A percentile compares a stretch with the other conserved stretches of the same genome.
These are phyloP conservation scores for Botia kubotai DNA, from an alignment of 2,797 vertebrate species.

Conservation along the genomic window DNA sequence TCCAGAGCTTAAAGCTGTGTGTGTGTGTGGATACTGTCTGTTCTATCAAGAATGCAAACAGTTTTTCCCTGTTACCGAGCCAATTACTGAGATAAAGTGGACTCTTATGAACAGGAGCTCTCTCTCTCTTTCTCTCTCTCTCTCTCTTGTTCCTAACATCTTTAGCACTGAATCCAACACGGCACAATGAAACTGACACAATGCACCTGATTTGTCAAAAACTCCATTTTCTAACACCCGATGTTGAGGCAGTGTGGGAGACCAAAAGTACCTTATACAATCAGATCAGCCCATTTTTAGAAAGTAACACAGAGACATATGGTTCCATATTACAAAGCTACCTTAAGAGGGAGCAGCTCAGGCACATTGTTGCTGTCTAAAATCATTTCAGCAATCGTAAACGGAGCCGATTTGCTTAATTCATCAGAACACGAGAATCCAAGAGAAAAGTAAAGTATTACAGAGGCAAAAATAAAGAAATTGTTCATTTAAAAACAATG, in stretches of 20 bases:
- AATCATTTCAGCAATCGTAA: slow-evolving; percentile 24
- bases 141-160: slow-evolving; percentile 41
- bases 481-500: no score
- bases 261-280: slow-evolving; percentile 61
- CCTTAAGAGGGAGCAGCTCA: slow-evolving; percentile 38
- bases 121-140: slow-evolving; percentile 24
- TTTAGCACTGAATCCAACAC: slow-evolving; percentile 50
- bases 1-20: slow-evolving; percentile 56
- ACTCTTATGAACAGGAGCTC: slow-evolving; percentile 59
- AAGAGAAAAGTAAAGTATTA: slow-evolving; percentile 6
- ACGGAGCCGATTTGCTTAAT: slow-evolving; percentile 41
- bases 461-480: not conserved
- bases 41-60: slow-evolving; percentile 64
- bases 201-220: slow-evolving; percentile 60
- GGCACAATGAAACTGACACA: slow-evolving; percentile 45
- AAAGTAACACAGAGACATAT: slow-evolving; percentile 32
- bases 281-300: slow-evolving; percentile 53
- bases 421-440: slow-evolving; percentile 15
- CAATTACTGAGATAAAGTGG: slow-evolving; percentile 63
- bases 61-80: slow-evolving; percentile 57
- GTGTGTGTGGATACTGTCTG: slow-evolving; percentile 53
- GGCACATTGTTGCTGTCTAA: not conserved
- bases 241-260: slow-evolving; percentile 54
- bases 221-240: slow-evolving; percentile 51
- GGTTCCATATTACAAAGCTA: slow-evolving; percentile 32